These are phyloP conservation scores for Trididemnum nubilum DNA, from an alignment of 23 tunicate genomes.

Conservation along the genomic window DNA sequence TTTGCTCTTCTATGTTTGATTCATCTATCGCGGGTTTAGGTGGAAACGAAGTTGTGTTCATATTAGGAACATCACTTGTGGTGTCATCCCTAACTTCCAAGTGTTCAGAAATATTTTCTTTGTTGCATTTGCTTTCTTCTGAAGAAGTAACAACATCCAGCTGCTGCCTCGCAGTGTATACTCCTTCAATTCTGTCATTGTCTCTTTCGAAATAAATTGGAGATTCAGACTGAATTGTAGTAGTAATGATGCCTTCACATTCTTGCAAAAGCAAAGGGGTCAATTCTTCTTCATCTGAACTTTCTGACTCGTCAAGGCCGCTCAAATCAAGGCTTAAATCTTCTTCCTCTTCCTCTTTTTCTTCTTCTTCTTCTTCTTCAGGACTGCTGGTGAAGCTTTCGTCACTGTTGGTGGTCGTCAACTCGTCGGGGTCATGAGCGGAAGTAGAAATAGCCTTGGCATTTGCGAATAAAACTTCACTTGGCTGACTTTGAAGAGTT, in stretches of 20 bases:
- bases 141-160: background rate
- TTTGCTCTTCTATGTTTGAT: background rate
- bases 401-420: background rate
- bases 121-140: too few relatives aligned
- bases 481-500: background rate
- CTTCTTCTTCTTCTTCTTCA: background rate
- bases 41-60: too few relatives aligned
- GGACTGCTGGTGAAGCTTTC: background rate
- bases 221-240: background rate
- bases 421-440: background rate
- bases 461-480: too few relatives aligned
- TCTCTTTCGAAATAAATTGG: conserved; percentile 41
- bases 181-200: background rate
- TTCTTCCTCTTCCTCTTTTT: too few relatives aligned
- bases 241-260: background rate
- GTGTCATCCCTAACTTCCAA: too few relatives aligned
- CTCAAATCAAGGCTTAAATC: conserved; percentile 1
- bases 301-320: background rate
- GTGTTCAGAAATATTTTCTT: too few relatives aligned
- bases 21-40: background rate
- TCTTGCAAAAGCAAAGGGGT: too few relatives aligned
- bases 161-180: conserved; percentile 9
- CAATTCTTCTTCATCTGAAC: background rate
- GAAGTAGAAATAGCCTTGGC: too few relatives aligned
- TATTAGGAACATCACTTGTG: too few relatives aligned